These are phyloP conservation scores for Eucera pruinosa DNA, from an alignment of 2,888 invertebrate species.

Conservation along the genomic window DNA sequence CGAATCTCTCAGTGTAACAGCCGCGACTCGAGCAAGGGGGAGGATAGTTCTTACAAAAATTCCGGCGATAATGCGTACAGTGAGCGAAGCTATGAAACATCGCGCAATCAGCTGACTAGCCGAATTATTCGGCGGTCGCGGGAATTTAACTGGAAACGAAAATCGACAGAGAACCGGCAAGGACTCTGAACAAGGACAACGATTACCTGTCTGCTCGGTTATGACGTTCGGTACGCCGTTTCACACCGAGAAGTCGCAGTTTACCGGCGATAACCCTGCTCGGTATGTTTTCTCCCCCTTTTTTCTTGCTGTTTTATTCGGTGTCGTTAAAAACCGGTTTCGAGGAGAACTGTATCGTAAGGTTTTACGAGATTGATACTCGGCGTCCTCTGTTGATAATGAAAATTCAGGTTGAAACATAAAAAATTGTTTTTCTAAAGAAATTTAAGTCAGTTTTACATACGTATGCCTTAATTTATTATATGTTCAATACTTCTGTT, in stretches of 20 bases:
- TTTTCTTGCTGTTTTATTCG: neutral
- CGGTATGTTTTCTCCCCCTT: slow-evolving; percentile 71
- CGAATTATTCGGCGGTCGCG: slow-evolving; percentile 72
- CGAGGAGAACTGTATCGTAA: neutral
- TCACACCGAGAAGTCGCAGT: slow-evolving; percentile 78
- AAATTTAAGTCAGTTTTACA: neutral
- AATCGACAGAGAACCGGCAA: slow-evolving; percentile 48
- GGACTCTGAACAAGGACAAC: slow-evolving; percentile 40
- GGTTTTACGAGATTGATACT: neutral
- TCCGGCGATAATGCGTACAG: slow-evolving; percentile 71
- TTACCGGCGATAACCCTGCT: slow-evolving; percentile 74
- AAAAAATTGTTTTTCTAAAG: neutral
- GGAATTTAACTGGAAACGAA: slow-evolving; percentile 57
- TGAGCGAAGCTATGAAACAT: slow-evolving; percentile 75
- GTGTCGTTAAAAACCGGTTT: slow-evolving; percentile 29
- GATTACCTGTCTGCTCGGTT: slow-evolving; percentile 72
- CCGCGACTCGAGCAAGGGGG: neutral
- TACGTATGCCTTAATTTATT: neutral
- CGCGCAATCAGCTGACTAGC: slow-evolving; percentile 79
- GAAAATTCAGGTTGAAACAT: neutral
- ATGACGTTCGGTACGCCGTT: slow-evolving; percentile 82
- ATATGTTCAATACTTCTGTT: neutral
- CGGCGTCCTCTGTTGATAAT: neutral
- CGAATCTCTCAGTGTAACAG: neutral
- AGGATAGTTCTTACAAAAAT: slow-evolving; percentile 45